phyloP scores from a whole-genome alignment of 2,888 invertebrate species.

The Pogonocherus hispidulus region DNA sequence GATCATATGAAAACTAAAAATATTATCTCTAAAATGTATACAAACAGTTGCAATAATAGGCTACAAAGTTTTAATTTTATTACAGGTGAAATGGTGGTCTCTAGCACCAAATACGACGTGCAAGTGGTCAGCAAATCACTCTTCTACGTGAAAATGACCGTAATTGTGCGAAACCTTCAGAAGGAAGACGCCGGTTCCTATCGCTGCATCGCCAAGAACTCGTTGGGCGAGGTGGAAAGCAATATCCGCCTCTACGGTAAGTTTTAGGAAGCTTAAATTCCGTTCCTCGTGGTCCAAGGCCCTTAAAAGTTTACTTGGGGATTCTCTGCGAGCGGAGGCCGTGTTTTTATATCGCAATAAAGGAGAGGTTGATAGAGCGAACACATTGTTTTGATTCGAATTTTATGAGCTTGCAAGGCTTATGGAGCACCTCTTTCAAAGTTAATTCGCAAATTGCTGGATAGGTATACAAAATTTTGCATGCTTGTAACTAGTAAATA shows the following conservation, averaged over 20 bases:
- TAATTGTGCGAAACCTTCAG: constrained; percentile 82
- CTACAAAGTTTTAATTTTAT: too few relatives aligned
- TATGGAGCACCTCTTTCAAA: too few relatives aligned
- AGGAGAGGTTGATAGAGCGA: constrained; percentile 21
- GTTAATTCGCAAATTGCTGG: too few relatives aligned
- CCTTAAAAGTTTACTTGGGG: constrained; percentile 29
- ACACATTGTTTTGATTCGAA: constrained; percentile 13
- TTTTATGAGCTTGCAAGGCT: constrained; percentile 20
- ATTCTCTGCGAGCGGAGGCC: constrained; percentile 14
- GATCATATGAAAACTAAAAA: too few relatives aligned
- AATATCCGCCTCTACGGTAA: constrained; percentile 89
- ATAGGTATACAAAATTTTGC: too few relatives aligned
- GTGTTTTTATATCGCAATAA: too few relatives aligned
- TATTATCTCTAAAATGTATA: too few relatives aligned
- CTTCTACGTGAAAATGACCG: constrained; percentile 87
- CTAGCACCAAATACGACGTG: constrained; percentile 84
- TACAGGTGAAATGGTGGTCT: constrained; percentile 87
- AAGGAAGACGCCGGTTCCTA: constrained; percentile 85
- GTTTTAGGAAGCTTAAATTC: constrained; percentile 54
- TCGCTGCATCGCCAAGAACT: constrained; percentile 89
- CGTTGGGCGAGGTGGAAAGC: constrained; percentile 89
- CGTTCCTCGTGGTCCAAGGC: constrained; percentile 24
- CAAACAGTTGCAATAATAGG: too few relatives aligned
- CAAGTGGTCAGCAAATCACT: constrained; percentile 78
- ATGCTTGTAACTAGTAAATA: too few relatives aligned